These are phyloP conservation scores for Zaprionus obscuricornis DNA, from an alignment of 2,888 invertebrate genomes.

Conservation along the genomic window DNA sequence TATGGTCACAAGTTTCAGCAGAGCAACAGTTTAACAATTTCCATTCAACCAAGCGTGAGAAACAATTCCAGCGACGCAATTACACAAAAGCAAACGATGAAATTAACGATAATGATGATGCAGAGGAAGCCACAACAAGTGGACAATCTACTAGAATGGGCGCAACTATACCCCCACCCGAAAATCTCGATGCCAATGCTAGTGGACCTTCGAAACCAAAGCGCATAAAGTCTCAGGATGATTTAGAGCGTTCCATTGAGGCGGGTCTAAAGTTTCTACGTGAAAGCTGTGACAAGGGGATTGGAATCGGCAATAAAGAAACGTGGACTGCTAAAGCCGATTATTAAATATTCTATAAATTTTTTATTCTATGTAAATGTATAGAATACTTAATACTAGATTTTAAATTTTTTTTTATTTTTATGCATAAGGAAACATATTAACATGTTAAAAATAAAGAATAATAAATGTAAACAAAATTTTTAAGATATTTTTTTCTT, in stretches of 20 bases:
- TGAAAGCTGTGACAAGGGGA: constrained; percentile 84
- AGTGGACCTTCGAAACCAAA: constrained; percentile 57
- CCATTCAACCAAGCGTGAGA: constrained; percentile 64
- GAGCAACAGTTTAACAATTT: constrained; percentile 55
- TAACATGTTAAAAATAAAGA: too few species aligned
- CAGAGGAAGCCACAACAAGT: not conserved
- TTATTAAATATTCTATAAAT: too few species aligned
- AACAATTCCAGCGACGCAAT: constrained; percentile 73
- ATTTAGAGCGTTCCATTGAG: constrained; percentile 85
- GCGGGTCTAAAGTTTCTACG: constrained; percentile 85
- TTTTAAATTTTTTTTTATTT: too few species aligned
- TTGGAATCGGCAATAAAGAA: constrained; percentile 77
- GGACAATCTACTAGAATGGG: too few species aligned
- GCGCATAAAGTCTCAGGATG: constrained; percentile 54
- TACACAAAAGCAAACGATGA: constrained; percentile 35
- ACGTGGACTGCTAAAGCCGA: constrained; percentile 82
- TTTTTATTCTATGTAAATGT: too few species aligned
- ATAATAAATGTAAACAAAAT: too few species aligned
- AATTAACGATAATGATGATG: constrained; percentile 3
- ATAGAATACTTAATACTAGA: too few species aligned
- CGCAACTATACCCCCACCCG: constrained; percentile 87
- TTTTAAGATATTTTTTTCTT: constrained; percentile 14
- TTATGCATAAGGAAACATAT: too few species aligned
- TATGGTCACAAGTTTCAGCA: not conserved
- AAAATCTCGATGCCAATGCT: constrained; percentile 86